Percentiles rank a stretch among this genome's conserved stretches.
These are phyloP conservation scores for Caenorhabditis virilis DNA, from an alignment of 2,888 invertebrate genomes.

Conservation along the genomic window DNA sequence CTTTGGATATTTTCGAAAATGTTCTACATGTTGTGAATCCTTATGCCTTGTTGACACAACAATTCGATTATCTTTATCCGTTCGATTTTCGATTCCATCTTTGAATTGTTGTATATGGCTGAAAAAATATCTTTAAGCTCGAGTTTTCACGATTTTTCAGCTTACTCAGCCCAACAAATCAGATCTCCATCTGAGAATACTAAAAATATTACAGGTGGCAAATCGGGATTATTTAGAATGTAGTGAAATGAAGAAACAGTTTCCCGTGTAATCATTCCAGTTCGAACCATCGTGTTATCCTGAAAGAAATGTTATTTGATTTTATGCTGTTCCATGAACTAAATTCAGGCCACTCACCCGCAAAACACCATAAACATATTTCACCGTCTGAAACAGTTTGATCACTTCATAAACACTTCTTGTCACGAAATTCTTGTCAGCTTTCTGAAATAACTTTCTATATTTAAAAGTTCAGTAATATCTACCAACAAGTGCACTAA, in stretches of 20 bases:
- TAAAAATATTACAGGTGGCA: conserved; percentile 12
- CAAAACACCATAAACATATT: conserved; percentile 7
- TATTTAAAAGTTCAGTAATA: neutral
- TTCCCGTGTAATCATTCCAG: conserved; percentile 11
- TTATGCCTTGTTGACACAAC: conserved; percentile 7
- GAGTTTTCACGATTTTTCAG: neutral
- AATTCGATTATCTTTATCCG: conserved; percentile 13
- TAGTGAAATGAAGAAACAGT: conserved; percentile 18
- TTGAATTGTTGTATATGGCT: conserved; percentile 18
- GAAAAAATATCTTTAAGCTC: conserved; percentile 3
- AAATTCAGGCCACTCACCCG: too few relatives aligned
- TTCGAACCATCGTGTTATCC: conserved; percentile 6
- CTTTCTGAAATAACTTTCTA: conserved; percentile 9
- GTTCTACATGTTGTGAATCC: conserved; percentile 30
- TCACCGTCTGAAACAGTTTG: conserved; percentile 12
- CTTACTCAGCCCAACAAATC: conserved; percentile 24
- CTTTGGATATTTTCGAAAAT: conserved; percentile 27
- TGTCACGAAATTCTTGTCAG: conserved; percentile 9
- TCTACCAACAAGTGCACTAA: too few relatives aligned
- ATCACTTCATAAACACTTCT: conserved; percentile 9
- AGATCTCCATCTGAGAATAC: conserved; percentile 30
- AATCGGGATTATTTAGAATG: conserved; percentile 17
- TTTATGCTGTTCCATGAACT: too few relatives aligned
- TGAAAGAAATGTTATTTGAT: neutral
- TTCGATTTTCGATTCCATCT: conserved; percentile 1